A percentile compares a stretch with the other conserved stretches of the same genome.
Conservation (phyloP, 2,113 vertebrate species). For the Emydura subglobosa region DNA sequence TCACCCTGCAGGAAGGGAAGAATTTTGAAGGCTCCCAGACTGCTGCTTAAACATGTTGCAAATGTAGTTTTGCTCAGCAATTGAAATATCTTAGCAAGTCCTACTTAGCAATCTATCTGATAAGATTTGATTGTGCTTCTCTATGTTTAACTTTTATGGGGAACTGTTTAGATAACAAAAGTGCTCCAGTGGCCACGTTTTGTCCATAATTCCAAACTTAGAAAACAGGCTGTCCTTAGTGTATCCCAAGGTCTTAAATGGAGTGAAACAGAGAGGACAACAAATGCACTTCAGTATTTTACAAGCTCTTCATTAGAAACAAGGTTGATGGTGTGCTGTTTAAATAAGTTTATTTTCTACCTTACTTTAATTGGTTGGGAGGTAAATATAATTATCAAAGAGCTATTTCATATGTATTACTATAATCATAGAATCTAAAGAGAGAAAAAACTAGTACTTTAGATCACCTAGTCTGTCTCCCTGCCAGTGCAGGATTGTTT, state of each 20-base stretch:
- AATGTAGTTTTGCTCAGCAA: slow-evolving; percentile 41
- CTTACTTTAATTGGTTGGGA: not conserved
- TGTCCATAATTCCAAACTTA: slow-evolving; percentile 55
- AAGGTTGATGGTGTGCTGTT: not conserved
- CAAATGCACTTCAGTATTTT: not conserved
- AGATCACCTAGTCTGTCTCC: not conserved
- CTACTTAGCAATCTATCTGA: slow-evolving; percentile 60
- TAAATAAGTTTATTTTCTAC: not conserved
- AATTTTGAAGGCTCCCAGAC: not conserved
- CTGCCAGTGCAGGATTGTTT: not conserved
- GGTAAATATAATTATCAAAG: not conserved
- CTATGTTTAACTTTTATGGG: slow-evolving; percentile 57
- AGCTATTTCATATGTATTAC: not conserved
- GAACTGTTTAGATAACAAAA: slow-evolving; percentile 61
- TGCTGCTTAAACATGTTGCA: slow-evolving; percentile 12
- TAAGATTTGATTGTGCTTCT: slow-evolving; percentile 62
- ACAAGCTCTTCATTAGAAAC: not conserved
- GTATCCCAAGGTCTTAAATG: not conserved
- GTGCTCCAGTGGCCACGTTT: slow-evolving; percentile 15
- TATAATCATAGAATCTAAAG: not conserved
- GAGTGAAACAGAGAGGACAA: not conserved
- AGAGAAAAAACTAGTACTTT: not conserved
- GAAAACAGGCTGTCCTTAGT: slow-evolving; percentile 1
- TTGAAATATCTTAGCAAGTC: slow-evolving; percentile 57
- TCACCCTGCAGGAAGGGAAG: slow-evolving; percentile 16